These are phyloP conservation scores for Phrynocephalus guinanensis DNA, from an alignment of 2,797 vertebrate genomes.

Conservation along the genomic window DNA sequence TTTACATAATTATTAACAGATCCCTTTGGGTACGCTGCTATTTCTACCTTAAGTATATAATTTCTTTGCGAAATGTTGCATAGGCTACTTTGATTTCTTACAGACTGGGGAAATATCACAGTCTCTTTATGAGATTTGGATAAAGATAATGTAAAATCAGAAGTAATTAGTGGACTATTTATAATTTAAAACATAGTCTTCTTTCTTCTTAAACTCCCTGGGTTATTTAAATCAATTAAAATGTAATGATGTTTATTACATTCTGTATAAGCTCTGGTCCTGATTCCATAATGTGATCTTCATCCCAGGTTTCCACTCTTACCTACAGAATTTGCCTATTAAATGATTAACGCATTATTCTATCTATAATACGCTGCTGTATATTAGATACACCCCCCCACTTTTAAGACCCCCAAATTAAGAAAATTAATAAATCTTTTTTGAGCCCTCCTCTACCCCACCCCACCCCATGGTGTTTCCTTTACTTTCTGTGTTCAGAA, in stretches of 20 bases:
- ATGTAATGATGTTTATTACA: slow-evolving; percentile 29
- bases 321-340: neutral
- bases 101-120: slow-evolving; percentile 40
- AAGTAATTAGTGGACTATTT: slow-evolving; percentile 66
- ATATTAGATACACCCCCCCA: too few relatives aligned
- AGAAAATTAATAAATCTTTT: too few relatives aligned
- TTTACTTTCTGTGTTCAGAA: too few relatives aligned
- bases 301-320: slow-evolving; percentile 3
- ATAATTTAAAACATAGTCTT: slow-evolving; percentile 55
- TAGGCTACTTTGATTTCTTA: slow-evolving; percentile 51
- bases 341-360: neutral
- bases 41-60: slow-evolving; percentile 37
- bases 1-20: slow-evolving; percentile 60
- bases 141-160: slow-evolving; percentile 54
- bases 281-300: slow-evolving; percentile 32
- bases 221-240: slow-evolving; percentile 9
- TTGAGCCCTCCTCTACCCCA: too few relatives aligned
- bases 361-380: too few relatives aligned
- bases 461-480: too few relatives aligned
- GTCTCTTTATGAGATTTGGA: slow-evolving; percentile 56
- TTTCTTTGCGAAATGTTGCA: slow-evolving; percentile 50
- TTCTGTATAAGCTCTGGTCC: slow-evolving; percentile 9
- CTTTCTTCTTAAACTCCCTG: slow-evolving; percentile 40
- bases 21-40: slow-evolving; percentile 49
- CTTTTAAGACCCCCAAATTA: too few relatives aligned